Evolutionary conservation across 2,113 vertebrate species (phyloP).

Genomic region (Pristiophorus japonicus): DNA sequence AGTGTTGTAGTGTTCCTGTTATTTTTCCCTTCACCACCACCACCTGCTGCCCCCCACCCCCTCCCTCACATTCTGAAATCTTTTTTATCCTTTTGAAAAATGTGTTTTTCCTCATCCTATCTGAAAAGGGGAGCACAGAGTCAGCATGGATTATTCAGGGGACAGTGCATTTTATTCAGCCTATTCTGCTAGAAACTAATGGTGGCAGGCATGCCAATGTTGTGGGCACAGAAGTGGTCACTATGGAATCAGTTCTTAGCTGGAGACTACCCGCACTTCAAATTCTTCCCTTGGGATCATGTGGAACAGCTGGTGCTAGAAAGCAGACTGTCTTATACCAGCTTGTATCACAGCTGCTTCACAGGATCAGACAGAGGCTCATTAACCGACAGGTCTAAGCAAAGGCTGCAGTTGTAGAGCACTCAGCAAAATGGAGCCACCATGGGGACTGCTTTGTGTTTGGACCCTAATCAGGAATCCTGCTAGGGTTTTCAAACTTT

Average conservation of each 20-base stretch:
- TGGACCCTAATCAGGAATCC: slow-evolving; percentile 13
- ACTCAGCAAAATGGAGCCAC: background rate
- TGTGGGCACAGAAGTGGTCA: background rate
- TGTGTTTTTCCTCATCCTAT: background rate
- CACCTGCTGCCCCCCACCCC: background rate
- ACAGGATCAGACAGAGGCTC: slow-evolving; percentile 14
- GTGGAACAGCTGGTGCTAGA: background rate
- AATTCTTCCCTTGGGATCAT: background rate
- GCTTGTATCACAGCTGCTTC: background rate
- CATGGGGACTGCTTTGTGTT: background rate
- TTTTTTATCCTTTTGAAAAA: background rate
- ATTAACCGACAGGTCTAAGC: background rate
- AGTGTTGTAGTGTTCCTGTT: background rate
- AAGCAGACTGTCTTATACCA: background rate
- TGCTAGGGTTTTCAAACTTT: slow-evolving; percentile 18
- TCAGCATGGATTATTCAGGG: background rate
- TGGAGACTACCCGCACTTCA: background rate
- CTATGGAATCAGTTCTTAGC: slow-evolving; percentile 13
- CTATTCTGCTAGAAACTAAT: slow-evolving; percentile 7
- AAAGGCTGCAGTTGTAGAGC: background rate
- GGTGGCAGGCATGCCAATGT: background rate
- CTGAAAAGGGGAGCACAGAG: background rate
- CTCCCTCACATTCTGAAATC: background rate
- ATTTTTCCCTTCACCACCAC: background rate
- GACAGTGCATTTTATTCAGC: background rate